A percentile compares a stretch with the other conserved stretches of the same genome.
Conservation (phyloP, 2,888 invertebrate genomes). For the Callyntrura guangdongensis region DNA sequence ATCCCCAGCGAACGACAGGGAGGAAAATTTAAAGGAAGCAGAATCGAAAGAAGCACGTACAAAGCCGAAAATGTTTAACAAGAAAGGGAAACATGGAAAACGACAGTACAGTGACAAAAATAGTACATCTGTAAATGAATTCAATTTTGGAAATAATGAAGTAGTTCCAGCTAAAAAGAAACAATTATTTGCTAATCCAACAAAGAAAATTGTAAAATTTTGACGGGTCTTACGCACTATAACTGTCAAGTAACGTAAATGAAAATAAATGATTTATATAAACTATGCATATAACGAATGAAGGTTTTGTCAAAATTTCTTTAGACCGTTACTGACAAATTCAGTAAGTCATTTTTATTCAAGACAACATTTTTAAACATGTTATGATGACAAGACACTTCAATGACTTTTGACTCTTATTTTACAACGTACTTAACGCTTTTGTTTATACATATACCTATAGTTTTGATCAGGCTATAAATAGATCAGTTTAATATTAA, state of each 20-base stretch:
- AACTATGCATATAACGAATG: too few species aligned
- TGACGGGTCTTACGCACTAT: too few species aligned
- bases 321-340: slow-evolving; percentile 17
- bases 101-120: too few species aligned
- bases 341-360: slow-evolving; percentile 53
- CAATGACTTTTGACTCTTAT: slow-evolving; percentile 29
- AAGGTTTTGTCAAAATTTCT: background rate
- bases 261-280: too few species aligned
- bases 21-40: background rate
- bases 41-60: background rate
- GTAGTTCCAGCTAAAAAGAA: background rate
- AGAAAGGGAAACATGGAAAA: slow-evolving; percentile 51
- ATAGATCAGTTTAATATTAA: too few species aligned
- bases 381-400: slow-evolving; percentile 55
- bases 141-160: slow-evolving; percentile 14
- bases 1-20: too few species aligned
- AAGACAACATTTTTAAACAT: slow-evolving; percentile 50
- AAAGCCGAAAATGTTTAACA: background rate
- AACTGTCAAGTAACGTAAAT: too few species aligned
- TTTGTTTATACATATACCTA: too few species aligned
- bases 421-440: background rate
- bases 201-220: slow-evolving; percentile 73
- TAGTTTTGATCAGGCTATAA: too few species aligned
- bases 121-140: background rate
- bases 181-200: slow-evolving; percentile 42